Evolutionary conservation across 2,113 vertebrate species (phyloP).

Genomic region (Cyphomyrus discorhynchus): DNA sequence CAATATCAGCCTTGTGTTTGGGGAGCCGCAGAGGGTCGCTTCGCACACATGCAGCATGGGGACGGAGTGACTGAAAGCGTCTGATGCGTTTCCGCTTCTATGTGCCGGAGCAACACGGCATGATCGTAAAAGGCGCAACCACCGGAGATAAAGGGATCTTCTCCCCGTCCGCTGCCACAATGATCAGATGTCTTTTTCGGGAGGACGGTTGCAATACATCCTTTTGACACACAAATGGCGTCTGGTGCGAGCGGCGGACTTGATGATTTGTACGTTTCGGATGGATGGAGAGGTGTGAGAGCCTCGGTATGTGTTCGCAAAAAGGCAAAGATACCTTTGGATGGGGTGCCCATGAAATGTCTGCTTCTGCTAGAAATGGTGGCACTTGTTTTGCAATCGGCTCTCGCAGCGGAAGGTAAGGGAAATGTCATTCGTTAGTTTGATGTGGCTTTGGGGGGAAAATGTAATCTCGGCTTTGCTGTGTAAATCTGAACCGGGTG

Average conservation of each 20-base stretch:
- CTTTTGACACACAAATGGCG: conserved; percentile 28
- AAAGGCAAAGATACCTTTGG: conserved; percentile 8
- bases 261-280: not conserved
- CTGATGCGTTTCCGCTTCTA: not conserved
- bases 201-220: not conserved
- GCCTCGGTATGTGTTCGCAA: conserved; percentile 9
- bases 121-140: not conserved
- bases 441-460: not conserved
- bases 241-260: conserved; percentile 14
- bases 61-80: not conserved
- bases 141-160: not conserved
- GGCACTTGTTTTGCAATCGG: conserved; percentile 11
- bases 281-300: conserved; percentile 14
- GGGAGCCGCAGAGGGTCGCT: not conserved
- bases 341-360: conserved; percentile 10
- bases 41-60: not conserved
- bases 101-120: not conserved
- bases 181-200: conserved; percentile 22
- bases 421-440: not conserved
- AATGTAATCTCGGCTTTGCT: not conserved
- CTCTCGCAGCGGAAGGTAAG: conserved; percentile 21
- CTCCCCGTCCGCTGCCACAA: not conserved
- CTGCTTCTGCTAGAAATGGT: conserved; percentile 17
- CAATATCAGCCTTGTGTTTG: not conserved
- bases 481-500: not conserved